Evolutionary conservation across 2,888 invertebrate species (phyloP).

Genomic region (Atrina japonica): DNA sequence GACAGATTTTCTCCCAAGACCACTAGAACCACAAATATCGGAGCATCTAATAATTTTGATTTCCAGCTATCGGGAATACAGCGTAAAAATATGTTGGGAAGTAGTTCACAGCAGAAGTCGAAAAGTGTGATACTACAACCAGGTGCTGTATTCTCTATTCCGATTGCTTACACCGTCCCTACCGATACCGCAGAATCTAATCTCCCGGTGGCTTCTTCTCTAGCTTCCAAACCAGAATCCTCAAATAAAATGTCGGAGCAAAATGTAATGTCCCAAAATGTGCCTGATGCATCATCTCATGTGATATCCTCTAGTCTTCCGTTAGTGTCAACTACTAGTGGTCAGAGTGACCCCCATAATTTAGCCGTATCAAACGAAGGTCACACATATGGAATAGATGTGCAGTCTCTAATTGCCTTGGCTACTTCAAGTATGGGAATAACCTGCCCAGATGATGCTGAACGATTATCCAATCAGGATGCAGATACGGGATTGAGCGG

Average conservation of each 20-base stretch:
- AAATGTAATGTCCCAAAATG: background rate
- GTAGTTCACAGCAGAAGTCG: constrained; percentile 4
- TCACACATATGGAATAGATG: constrained; percentile 5
- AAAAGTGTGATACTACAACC: constrained; percentile 63
- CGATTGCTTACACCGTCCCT: constrained; percentile 57
- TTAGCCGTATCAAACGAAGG: background rate
- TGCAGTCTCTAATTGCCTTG: background rate
- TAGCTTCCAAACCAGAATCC: background rate
- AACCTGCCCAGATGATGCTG: background rate
- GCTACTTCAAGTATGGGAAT: constrained; percentile 4
- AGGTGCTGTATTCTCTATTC: constrained; percentile 67
- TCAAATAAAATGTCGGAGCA: background rate
- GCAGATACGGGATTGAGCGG: no score
- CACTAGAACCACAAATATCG: constrained; percentile 3
- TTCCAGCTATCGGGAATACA: constrained; percentile 31
- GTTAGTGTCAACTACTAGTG: constrained; percentile 2
- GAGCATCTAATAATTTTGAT: background rate
- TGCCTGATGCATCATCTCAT: no score
- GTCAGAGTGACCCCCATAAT: background rate
- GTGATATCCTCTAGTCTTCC: background rate
- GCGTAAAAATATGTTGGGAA: background rate
- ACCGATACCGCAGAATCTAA: constrained; percentile 22
- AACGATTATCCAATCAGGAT: constrained; percentile 17
- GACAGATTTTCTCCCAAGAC: background rate
- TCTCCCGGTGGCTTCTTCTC: no score